Percentiles rank a stretch among this genome's conserved stretches.
Conservation (phyloP, 2,888 invertebrate genomes). For the Stenoptilia bipunctidactyla region DNA sequence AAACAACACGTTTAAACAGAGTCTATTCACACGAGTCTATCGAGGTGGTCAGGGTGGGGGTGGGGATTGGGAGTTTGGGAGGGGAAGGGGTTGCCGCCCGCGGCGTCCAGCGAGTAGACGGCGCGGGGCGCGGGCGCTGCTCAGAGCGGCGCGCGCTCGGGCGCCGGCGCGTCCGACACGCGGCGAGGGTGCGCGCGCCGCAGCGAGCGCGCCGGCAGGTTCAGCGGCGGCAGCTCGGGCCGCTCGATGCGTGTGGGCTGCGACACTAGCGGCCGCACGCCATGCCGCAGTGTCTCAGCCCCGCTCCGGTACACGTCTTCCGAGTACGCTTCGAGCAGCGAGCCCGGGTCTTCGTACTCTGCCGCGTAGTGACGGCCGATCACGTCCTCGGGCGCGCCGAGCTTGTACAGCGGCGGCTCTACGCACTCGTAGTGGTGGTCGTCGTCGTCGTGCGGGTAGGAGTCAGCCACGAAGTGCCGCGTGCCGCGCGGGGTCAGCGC, state of each 20-base stretch:
- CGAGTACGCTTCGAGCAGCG: slow-evolving; percentile 80
- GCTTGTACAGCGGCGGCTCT: slow-evolving; percentile 68
- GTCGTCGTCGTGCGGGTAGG: slow-evolving; percentile 73
- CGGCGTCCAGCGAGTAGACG: background rate
- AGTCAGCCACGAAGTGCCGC: slow-evolving; percentile 80
- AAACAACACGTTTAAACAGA: no score
- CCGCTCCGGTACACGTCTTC: slow-evolving; percentile 55
- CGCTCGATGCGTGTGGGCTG: slow-evolving; percentile 87
- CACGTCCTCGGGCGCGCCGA: slow-evolving; percentile 57
- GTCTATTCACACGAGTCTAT: no score
- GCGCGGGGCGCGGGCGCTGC: background rate
- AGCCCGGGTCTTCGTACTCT: slow-evolving; percentile 85
- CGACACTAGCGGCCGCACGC: slow-evolving; percentile 77
- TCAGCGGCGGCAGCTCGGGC: slow-evolving; percentile 84
- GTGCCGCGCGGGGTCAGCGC: slow-evolving; percentile 87
- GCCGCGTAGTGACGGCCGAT: slow-evolving; percentile 83
- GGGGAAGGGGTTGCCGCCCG: background rate
- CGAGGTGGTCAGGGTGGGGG: no score
- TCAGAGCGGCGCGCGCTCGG: slow-evolving; percentile 1
- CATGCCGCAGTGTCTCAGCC: slow-evolving; percentile 51
- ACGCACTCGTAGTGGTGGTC: slow-evolving; percentile 81
- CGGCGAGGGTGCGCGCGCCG: slow-evolving; percentile 62
- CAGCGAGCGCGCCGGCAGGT: slow-evolving; percentile 70
- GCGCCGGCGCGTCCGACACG: slow-evolving; percentile 45
- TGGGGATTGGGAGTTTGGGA: no score